A percentile compares a stretch with the other conserved stretches of the same genome.
These are phyloP conservation scores for Stegophylla sp. DNA, from an alignment of 2,888 invertebrate species.

Conservation along the genomic window DNA sequence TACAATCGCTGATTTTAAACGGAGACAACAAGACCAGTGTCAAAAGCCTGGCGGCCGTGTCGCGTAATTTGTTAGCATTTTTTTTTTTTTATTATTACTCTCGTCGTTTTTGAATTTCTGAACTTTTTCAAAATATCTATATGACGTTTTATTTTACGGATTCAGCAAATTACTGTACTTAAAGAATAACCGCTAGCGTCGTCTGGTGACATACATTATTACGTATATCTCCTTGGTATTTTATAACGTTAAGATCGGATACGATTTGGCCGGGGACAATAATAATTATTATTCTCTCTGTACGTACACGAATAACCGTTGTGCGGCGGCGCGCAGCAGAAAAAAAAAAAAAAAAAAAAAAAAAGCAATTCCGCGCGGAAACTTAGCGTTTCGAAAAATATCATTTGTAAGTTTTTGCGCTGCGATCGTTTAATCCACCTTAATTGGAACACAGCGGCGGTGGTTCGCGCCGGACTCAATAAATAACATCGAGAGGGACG, in stretches of 20 bases:
- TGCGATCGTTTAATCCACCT: constrained; percentile 56
- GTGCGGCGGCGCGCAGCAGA: neutral
- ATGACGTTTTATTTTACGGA: no score
- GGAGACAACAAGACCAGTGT: no score
- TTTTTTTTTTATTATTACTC: no score
- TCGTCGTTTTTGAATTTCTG: no score
- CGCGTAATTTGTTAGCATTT: no score
- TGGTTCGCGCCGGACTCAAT: constrained; percentile 55
- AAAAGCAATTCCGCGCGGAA: constrained; percentile 40
- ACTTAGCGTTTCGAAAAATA: constrained; percentile 41
- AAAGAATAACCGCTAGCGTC: neutral
- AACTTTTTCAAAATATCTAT: no score
- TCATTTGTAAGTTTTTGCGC: constrained; percentile 34
- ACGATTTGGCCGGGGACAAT: neutral
- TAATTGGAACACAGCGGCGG: constrained; percentile 59
- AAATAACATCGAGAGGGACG: constrained; percentile 35
- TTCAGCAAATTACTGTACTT: no score
- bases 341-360: no score
- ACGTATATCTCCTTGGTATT: neutral
- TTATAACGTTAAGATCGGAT: no score
- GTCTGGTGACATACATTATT: neutral
- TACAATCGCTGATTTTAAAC: no score
- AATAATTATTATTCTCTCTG: neutral
- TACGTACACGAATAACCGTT: neutral
- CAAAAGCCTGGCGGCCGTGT: no score